Conservation (phyloP, 2,888 invertebrate species). For the Zele albiditarsus region DNA sequence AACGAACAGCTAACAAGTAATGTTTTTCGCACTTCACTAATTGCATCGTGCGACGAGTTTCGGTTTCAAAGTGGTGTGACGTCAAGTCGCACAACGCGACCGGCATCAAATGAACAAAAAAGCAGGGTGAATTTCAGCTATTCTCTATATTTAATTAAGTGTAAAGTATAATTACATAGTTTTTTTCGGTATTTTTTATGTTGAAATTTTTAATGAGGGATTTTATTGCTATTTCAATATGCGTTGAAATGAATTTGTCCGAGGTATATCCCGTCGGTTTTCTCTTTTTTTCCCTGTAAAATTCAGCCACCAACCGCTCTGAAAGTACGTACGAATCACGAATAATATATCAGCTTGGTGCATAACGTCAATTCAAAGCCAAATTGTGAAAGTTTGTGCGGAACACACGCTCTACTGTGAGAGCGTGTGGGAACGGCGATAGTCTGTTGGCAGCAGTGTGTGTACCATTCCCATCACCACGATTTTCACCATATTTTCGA, state of each 20-base stretch:
- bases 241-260: conserved; percentile 23
- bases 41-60: conserved; percentile 52
- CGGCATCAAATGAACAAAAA: neutral
- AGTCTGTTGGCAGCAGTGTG: conserved; percentile 43
- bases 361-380: conserved; percentile 53
- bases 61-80: neutral
- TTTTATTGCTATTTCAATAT: neutral
- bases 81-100: conserved; percentile 6
- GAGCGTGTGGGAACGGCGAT: conserved; percentile 37
- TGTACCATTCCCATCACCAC: conserved; percentile 13
- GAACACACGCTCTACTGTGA: conserved; percentile 21
- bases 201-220: conserved; percentile 5
- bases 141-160: neutral
- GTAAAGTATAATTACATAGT: conserved; percentile 8
- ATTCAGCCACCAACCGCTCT: conserved; percentile 37
- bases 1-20: conserved; percentile 52
- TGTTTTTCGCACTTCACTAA: conserved; percentile 57
- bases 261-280: neutral
- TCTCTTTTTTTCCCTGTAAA: conserved; percentile 15
- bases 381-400: conserved; percentile 61
- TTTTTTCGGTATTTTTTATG: conserved; percentile 10
- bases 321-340: conserved; percentile 49
- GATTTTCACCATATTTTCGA: conserved; percentile 16
- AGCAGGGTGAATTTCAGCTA: neutral
- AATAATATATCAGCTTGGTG: conserved; percentile 57